Percentiles rank a stretch among this genome's conserved stretches.
These are phyloP conservation scores for Bruchidius siliquastri DNA, from an alignment of 2,888 invertebrate species.

Conservation along the genomic window DNA sequence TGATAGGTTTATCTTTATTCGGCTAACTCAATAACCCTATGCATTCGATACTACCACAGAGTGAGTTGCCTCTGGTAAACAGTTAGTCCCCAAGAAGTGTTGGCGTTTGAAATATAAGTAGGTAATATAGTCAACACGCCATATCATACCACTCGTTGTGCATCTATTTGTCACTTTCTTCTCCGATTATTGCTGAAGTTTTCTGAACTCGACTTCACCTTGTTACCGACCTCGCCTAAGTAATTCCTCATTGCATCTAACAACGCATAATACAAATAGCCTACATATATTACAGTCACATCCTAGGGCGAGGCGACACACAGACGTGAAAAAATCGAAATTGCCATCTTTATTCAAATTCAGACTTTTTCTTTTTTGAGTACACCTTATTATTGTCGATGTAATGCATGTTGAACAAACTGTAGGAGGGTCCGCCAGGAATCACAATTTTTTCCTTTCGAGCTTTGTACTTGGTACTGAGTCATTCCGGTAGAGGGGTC, in stretches of 20 bases:
- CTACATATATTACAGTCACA: neutral
- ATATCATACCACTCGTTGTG: neutral
- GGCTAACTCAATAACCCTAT: too few species aligned
- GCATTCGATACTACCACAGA: too few species aligned
- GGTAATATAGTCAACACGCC: neutral
- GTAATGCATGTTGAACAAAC: neutral
- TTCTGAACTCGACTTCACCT: neutral
- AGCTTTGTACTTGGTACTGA: too few species aligned
- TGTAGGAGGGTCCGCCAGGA: neutral
- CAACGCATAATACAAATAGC: neutral
- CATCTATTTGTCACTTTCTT: neutral
- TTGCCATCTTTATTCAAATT: neutral
- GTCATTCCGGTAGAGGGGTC: too few species aligned
- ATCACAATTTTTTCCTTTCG: too few species aligned
- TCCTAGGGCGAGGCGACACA: neutral
- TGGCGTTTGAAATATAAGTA: neutral
- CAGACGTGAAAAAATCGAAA: neutral
- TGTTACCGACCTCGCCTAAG: neutral
- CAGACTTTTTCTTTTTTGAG: neutral
- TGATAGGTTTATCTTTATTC: too few species aligned
- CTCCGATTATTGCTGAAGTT: neutral
- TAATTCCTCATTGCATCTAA: neutral
- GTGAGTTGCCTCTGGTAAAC: too few species aligned
- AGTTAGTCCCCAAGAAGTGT: neutral
- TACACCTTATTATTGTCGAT: neutral